Evolutionary conservation across 1,140 invertebrate species (phyloP).

Genomic region (Papilio aristodemus): DNA sequence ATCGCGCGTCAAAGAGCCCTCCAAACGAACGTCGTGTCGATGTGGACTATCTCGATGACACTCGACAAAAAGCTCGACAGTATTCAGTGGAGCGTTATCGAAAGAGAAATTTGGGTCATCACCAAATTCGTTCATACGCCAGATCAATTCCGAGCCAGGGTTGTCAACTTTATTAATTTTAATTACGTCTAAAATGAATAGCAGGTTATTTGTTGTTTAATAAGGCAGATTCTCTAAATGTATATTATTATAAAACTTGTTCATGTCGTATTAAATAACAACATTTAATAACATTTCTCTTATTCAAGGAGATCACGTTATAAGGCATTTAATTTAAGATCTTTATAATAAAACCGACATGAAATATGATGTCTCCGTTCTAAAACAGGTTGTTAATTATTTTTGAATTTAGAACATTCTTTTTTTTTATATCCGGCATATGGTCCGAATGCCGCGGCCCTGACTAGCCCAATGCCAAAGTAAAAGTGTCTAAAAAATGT

Average conservation of each 20-base stretch:
- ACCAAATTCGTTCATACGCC: conserved; percentile 51
- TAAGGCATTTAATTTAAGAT: conserved; percentile 16
- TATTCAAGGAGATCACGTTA: conserved; percentile 27
- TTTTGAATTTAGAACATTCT: conserved; percentile 30
- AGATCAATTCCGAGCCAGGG: conserved; percentile 22
- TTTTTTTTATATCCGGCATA: conserved; percentile 18
- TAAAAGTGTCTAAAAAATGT: conserved; percentile 79
- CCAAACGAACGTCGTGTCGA: conserved; percentile 10
- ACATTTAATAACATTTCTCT: conserved; percentile 25
- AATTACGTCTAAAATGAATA: neutral
- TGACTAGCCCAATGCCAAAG: conserved; percentile 65
- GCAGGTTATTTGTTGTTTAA: no score
- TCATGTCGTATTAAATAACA: conserved; percentile 25
- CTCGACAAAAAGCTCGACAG: conserved; percentile 33
- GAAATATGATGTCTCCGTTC: conserved; percentile 3
- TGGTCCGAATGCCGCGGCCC: conserved; percentile 41
- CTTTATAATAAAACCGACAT: conserved; percentile 1
- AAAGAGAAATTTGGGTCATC: conserved; percentile 79
- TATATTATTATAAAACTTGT: conserved; percentile 23
- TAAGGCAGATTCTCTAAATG: neutral
- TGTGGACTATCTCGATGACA: conserved; percentile 32
- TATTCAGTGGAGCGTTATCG: conserved; percentile 50
- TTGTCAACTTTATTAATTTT: conserved; percentile 2
- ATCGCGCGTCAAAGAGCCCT: conserved; percentile 25
- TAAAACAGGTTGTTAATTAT: conserved; percentile 20